Conservation (phyloP, 2,113 vertebrate species). For the Regulus satrapa region DNA sequence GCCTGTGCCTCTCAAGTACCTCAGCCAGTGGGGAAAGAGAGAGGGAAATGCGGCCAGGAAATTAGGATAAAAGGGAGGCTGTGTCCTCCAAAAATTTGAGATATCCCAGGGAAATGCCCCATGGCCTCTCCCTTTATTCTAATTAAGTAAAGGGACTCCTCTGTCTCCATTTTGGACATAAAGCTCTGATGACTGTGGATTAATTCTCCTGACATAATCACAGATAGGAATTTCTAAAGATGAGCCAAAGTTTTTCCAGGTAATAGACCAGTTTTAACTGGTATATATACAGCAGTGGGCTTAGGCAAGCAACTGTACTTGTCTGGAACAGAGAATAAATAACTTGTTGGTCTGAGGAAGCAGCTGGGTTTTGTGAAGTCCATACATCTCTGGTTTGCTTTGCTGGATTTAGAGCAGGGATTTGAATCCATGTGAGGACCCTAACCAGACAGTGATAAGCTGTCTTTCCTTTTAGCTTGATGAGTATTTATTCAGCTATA, state of each 20-base stretch:
- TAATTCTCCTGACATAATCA: no score
- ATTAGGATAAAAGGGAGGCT: no score
- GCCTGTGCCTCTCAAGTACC: no score
- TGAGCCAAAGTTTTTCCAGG: not conserved
- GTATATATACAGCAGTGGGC: not conserved
- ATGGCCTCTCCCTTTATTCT: no score
- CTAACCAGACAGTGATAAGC: conserved; percentile 1
- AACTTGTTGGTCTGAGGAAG: not conserved
- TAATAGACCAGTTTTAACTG: not conserved
- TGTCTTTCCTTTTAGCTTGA: conserved; percentile 23
- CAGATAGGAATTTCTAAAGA: not conserved
- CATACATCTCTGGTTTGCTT: not conserved
- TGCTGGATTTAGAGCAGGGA: not conserved
- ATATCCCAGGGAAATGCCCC: no score
- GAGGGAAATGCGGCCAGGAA: no score
- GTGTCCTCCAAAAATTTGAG: no score
- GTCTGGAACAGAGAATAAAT: conserved; percentile 3
- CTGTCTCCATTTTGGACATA: no score
- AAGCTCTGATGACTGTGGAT: no score
- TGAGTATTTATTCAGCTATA: not conserved
- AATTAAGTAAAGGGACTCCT: no score
- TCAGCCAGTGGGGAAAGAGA: no score
- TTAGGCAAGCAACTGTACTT: not conserved
- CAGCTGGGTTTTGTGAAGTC: not conserved
- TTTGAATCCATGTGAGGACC: not conserved